Evolutionary conservation across 2,888 invertebrate species (phyloP).

Genomic region (Spisula solida): DNA sequence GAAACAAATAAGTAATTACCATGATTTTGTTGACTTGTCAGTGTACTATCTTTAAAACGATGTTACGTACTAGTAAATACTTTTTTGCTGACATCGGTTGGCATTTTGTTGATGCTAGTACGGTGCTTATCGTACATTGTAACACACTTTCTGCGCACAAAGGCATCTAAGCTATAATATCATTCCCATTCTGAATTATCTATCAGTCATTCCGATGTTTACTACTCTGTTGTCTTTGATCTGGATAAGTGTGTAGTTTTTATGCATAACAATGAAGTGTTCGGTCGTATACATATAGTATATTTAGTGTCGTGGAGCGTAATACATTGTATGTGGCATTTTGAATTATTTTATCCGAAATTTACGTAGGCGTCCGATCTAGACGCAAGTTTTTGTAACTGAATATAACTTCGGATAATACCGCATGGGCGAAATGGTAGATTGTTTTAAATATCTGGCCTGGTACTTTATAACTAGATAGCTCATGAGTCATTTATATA

Average conservation of each 20-base stretch:
- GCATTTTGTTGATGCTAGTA: background rate
- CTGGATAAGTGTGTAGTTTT: background rate
- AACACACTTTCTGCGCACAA: background rate
- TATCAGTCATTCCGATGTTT: background rate
- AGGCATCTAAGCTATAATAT: background rate
- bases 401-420: slow-evolving; percentile 2
- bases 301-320: background rate
- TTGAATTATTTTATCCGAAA: background rate
- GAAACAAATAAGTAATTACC: too few relatives aligned
- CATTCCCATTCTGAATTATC: background rate
- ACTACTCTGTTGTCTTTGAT: background rate
- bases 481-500: background rate
- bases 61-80: too few relatives aligned
- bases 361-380: slow-evolving; percentile 23
- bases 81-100: background rate
- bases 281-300: background rate
- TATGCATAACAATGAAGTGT: background rate
- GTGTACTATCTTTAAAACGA: too few relatives aligned
- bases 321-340: background rate
- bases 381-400: slow-evolving; percentile 8
- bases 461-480: background rate
- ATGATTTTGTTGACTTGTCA: too few relatives aligned
- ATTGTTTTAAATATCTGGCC: slow-evolving; percentile 3
- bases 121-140: background rate
- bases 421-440: background rate